These are phyloP conservation scores for Chrysomela aeneicollis DNA, from an alignment of 2,888 invertebrate species.

Conservation along the genomic window DNA sequence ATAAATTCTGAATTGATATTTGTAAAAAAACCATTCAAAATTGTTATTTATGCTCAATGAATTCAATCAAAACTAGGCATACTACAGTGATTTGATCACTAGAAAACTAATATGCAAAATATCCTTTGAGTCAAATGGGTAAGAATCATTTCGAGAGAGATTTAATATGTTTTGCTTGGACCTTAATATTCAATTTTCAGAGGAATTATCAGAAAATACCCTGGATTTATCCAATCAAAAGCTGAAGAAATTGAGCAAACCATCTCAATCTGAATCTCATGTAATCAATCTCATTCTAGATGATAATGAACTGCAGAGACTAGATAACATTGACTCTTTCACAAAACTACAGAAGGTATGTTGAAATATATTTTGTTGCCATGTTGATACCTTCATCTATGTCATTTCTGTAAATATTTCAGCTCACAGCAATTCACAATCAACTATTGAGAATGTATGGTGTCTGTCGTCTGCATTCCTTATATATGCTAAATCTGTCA, in stretches of 20 bases:
- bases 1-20: no score
- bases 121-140: slow-evolving; percentile 34
- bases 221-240: slow-evolving; percentile 82
- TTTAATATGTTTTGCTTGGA: not conserved
- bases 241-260: slow-evolving; percentile 82
- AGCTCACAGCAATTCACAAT: slow-evolving; percentile 88
- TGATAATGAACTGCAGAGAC: slow-evolving; percentile 85
- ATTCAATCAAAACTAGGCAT: not conserved
- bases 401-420: slow-evolving; percentile 51
- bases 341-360: slow-evolving; percentile 77
- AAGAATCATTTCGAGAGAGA: not conserved
- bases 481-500: slow-evolving; percentile 83
- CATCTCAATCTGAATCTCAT: slow-evolving; percentile 73
- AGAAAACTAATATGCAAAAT: slow-evolving; percentile 21
- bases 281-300: slow-evolving; percentile 78
- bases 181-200: slow-evolving; percentile 16
- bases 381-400: not conserved
- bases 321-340: slow-evolving; percentile 88
- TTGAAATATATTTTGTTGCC: not conserved
- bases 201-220: slow-evolving; percentile 27
- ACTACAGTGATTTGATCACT: not conserved
- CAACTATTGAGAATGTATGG: slow-evolving; percentile 88
- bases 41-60: no score
- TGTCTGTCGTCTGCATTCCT: slow-evolving; percentile 79
- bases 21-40: no score